Base-by-base conservation (phyloP, 2,888 invertebrate species). In the Amiota mariae region DNA sequence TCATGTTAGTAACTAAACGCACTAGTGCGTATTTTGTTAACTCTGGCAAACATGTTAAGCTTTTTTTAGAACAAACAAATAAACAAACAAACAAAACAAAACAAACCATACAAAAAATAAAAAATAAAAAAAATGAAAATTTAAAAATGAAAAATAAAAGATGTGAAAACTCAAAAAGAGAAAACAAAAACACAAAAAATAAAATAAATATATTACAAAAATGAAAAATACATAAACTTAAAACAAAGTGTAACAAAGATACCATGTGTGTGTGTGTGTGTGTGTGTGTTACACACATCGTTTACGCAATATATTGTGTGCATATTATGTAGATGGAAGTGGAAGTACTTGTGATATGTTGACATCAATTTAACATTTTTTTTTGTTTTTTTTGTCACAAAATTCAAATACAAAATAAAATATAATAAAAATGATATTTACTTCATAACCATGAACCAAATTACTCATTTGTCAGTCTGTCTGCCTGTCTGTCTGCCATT, bases 341-440 rank as follows among this genome's bases (percentile, higher is more conserved):
- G 36, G 36, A 68, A 54, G 20, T n/a, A 70, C 36, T 36, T 36
- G 36, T 15, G 51, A 49, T 77, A 75, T 74, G 71, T 75, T 80
- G 85, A 79, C 81, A 78, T 72, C 73, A 71, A 76, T 79, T 79
- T 78, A 78, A 81, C 81, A 77, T 68, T 68, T 36, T 24, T 24
- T n/a, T n/a, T n/a, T n/a, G n/a, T n/a, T n/a, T n/a, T n/a, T n/a
- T 36, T 68, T 68, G 67, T 51, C 67, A 68, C 48, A 54, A 68
- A 68, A 68, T 68, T 68, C 54, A 54, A 36, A 36, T 6, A 36
- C 36, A 36, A 36, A 36, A 36, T 6, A 36, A 36, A 36, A 36
- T 2, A 24, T 24, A 36, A 36, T 36, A 36, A 36, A 36, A 36
- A 20, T 54, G 6, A 54, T 51, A 68, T 68, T 54, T 51, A 54